Evolutionary conservation across 1,140 invertebrate genomes (phyloP), one percentile per base, ranked within the genome.

Genomic region (Myzus persicae): DNA sequence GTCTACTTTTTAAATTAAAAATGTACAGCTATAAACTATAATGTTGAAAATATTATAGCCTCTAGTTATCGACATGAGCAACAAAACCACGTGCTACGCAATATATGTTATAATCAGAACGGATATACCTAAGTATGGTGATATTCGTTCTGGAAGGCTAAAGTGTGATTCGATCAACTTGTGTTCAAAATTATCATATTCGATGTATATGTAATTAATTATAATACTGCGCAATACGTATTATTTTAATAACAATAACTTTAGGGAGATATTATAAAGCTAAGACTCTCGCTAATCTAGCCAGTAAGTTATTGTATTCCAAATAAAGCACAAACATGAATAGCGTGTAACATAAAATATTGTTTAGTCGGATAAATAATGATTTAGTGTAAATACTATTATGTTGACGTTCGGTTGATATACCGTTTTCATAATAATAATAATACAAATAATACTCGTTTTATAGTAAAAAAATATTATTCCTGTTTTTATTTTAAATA

Each of bases 211-310:
- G n/a, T n/a, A n/a, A 76, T 76, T 76, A n/a, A 76, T 76, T n/a
- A 76, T 18, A 5, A 18, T 76, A 76, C 14, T 18, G 14, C 31
- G 31, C 14, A 67, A 76, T 76, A n/a, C 59, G 59, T 76, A 76
- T 76, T n/a, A 76, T 76, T n/a, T 76, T n/a, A 76, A n/a, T 76
- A 76, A 76, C 59, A 76, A 76, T 76, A 36, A 76, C n/a, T 76
- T 76, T 76, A n/a, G 31, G n/a, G n/a, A 76, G 31, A 76, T 76
- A 6, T 76, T 76, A 76, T 76, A 6, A 18, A 20, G 31, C 4
- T 5, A n/a, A 76, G n/a, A 18, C 59, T n/a, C 14, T n/a, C 26
- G 11, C 31, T 76, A 76, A 76, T 76, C 59, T n/a, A 76, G 59
- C 59, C 14, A 76, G 31, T 76, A n/a, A 76, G 59, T 76, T 18